Conservation (phyloP, 2,888 invertebrate species). For the Thymelicus sylvestris region DNA sequence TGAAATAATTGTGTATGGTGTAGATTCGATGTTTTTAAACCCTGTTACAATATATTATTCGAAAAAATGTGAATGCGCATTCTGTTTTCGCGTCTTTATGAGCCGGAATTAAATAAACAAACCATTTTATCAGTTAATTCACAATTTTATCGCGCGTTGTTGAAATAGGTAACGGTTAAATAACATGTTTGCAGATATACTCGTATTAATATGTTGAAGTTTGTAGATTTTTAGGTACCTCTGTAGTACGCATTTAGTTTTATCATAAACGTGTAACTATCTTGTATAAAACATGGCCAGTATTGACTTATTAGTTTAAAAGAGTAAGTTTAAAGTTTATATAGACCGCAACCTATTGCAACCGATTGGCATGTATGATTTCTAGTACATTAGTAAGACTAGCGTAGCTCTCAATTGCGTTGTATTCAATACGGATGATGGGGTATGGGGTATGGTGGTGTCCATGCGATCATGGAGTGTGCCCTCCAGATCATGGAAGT, state of each 20-base stretch:
- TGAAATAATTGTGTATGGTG: too few relatives aligned
- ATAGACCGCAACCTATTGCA: too few relatives aligned
- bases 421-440: too few relatives aligned
- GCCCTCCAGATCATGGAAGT: too few relatives aligned
- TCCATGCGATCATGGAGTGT: too few relatives aligned
- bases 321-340: too few relatives aligned
- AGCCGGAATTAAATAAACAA: slow-evolving; percentile 19
- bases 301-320: slow-evolving; percentile 5
- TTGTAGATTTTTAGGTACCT: slow-evolving; percentile 8
- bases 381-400: too few relatives aligned
- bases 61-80: background rate
- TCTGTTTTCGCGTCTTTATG: background rate
- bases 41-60: background rate
- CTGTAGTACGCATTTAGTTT: background rate
- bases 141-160: slow-evolving; percentile 38
- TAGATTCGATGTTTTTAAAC: background rate
- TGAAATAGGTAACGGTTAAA: slow-evolving; percentile 28
- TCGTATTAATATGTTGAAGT: slow-evolving; percentile 7
- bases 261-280: too few relatives aligned
- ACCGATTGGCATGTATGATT: too few relatives aligned
- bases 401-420: too few relatives aligned
- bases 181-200: slow-evolving; percentile 3
- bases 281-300: slow-evolving; percentile 6
- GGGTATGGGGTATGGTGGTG: too few relatives aligned
- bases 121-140: slow-evolving; percentile 16